Evolutionary conservation across 2,797 vertebrate species (phyloP), one percentile per base, ranked within the genome.

Genomic region (Psittacula derbiana): DNA sequence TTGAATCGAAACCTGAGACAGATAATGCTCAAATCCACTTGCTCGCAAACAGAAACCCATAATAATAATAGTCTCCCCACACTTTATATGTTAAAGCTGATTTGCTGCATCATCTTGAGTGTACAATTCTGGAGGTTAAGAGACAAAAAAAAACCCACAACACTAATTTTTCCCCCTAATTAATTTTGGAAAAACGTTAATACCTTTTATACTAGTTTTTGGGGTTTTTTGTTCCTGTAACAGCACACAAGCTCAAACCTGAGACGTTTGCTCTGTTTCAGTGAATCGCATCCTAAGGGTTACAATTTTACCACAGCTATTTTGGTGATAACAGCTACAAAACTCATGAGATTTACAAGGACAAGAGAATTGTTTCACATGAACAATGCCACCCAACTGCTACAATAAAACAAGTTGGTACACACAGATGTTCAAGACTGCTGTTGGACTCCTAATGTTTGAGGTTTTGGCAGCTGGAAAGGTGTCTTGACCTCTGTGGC

Each of bases 321-420:
- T 89, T 73, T 72, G 44, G 90, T 53, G 94, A 91, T 95, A 96
- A 92, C 89, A 95, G 89, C 78, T 66, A 83, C 89, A 96, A 82
- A 96, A 90, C 96, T 87, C 65, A 85, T 65, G 62, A 96, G 86
- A 94, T 96, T 96, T 95, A 95, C 66, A 94, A 95, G 80, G 57
- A 82, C 60, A 85, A 64, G 85, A 80, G 58, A 92, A 96, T 71
- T 87, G 74, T 87, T 96, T 95, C 86, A 86, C 43, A 11, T 91
- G 73, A 96, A 66, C 79, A 85, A 60, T 73, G 88, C 88, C 92
- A 97, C 82, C 76, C 58, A 6, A 87, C 47, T 74, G 72, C 82
- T 80, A 92, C 86, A 93, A 96, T 91, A 96, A 95, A 96, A 94
- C 67, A 95, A 62, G 61, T 91, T 46, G 23, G 64, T 62, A 91